Evolutionary conservation across 2,113 vertebrate genomes (phyloP).

Genomic region (Opisthocomus hoazin): DNA sequence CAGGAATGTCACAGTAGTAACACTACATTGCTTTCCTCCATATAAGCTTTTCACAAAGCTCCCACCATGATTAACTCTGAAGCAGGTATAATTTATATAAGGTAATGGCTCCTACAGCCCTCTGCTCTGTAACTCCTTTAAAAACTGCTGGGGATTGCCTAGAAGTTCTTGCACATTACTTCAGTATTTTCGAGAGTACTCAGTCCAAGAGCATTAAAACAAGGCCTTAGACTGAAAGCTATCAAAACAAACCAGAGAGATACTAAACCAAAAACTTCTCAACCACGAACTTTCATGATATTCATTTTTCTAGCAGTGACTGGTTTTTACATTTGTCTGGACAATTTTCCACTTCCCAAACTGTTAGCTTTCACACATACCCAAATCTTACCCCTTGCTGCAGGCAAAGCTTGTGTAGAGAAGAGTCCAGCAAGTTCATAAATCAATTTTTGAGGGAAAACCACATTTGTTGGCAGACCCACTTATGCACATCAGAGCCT

Average conservation of each 20-base stretch:
- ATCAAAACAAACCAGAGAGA: not conserved
- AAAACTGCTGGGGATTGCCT: not conserved
- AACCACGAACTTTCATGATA: not conserved
- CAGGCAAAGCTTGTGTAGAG: not conserved
- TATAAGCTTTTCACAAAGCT: not conserved
- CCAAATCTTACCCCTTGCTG: not conserved
- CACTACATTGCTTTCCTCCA: not conserved
- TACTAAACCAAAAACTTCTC: not conserved
- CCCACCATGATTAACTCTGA: fast-evolving
- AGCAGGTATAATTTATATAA: not conserved
- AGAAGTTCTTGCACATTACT: not conserved
- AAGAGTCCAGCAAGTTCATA: not conserved
- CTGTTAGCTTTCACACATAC: not conserved
- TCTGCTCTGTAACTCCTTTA: not conserved
- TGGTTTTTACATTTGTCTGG: not conserved
- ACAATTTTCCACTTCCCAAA: not conserved
- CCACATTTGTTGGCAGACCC: not conserved
- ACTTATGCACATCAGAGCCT: not conserved
- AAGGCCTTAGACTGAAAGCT: not conserved
- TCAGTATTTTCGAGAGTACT: not conserved
- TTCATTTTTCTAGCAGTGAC: not conserved
- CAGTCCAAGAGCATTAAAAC: not conserved
- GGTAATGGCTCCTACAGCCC: not conserved
- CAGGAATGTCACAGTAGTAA: not conserved
- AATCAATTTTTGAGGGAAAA: not conserved